Base-by-base conservation (phyloP, 2,113 vertebrate genomes). In the Elaphurus davidianus region DNA sequence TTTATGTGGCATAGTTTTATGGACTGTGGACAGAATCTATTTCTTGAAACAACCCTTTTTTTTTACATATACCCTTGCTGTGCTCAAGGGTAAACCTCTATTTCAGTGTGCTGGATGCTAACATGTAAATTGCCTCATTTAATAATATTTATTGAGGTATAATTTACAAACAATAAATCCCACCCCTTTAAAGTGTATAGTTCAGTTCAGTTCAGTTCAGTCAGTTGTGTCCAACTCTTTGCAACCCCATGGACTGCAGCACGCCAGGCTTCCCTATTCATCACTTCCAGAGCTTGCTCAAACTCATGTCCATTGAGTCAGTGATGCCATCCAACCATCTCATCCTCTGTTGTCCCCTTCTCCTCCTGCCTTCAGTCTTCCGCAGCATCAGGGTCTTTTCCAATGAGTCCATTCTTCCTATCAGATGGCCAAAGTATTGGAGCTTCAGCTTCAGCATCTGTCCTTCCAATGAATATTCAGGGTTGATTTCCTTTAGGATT, bases 81-180 rank as follows among this genome's bases (percentile, higher is more conserved):
- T 40, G 59, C 84, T 78, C 88, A 86, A 55, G 59, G 76, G 47
- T 28, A 96, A 81, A 91, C 15, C 19, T 91, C 30, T 84, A 25
- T 71, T 93, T 16, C 60, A 47, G 0, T 14, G 14, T 45, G 28
- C 30, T 71, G 25, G 89, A 78, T 94, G 12, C 71, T 91, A 57
- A 43, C 15, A 25, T 90, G 33, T 87, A 87, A 59, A 78, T 23
- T 90, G 28, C 30, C 76, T 93, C 64, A 85, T 57, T 87, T 90
- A 45, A 67, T 92, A 50, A 90, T 94, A 90, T 92, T 90, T 94
- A 43, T 78, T 71, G 62, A 94, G 52, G 52, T 60, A 11, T 83
- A 60, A 94, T 92, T 95, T 92, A 96, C 3, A 86, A 85, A 76
- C 16, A 82, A 30, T 95, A 91, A 96, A 91, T 23, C 33, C 45